phyloP scores from a whole-genome alignment of 2,888 invertebrate genomes.

The Blastobasis lacticolella region DNA sequence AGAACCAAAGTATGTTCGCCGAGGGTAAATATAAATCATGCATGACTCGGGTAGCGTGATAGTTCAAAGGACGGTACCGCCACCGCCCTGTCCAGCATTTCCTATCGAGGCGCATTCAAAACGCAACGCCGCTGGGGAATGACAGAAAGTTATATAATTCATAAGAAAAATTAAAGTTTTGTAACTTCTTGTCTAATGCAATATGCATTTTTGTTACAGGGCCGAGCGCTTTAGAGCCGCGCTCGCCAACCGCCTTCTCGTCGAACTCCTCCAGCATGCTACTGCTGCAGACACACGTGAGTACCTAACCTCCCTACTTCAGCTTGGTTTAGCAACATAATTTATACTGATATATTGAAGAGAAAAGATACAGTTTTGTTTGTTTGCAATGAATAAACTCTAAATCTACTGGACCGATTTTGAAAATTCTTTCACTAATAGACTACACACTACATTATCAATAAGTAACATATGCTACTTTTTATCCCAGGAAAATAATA shows the following conservation, averaged over 20 bases:
- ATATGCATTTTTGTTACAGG: constrained; percentile 57
- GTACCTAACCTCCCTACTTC: constrained; percentile 25
- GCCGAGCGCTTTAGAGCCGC: constrained; percentile 72
- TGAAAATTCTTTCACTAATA: no score
- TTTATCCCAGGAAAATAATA: no score
- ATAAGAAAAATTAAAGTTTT: no score
- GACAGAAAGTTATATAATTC: no score
- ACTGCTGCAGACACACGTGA: constrained; percentile 93
- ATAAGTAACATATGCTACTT: no score
- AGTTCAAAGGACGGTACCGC: constrained; percentile 65
- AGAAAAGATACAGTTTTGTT: no score
- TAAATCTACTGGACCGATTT: no score
- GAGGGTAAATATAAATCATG: constrained; percentile 74
- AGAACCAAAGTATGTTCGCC: constrained; percentile 72
- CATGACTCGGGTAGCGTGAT: constrained; percentile 76
- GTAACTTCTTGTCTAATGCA: not conserved
- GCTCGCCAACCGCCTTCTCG: constrained; percentile 72
- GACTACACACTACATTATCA: no score
- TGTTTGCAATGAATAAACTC: no score
- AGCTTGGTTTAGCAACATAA: constrained; percentile 11
- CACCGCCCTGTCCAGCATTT: constrained; percentile 40
- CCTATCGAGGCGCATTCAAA: constrained; percentile 36
- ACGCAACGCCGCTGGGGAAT: constrained; percentile 21
- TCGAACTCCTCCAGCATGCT: constrained; percentile 89
- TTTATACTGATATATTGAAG: no score